Percentiles rank a stretch among this genome's conserved stretches.
Conservation (phyloP, 2,113 vertebrate genomes). For the Syngnathoides biaculeatus region DNA sequence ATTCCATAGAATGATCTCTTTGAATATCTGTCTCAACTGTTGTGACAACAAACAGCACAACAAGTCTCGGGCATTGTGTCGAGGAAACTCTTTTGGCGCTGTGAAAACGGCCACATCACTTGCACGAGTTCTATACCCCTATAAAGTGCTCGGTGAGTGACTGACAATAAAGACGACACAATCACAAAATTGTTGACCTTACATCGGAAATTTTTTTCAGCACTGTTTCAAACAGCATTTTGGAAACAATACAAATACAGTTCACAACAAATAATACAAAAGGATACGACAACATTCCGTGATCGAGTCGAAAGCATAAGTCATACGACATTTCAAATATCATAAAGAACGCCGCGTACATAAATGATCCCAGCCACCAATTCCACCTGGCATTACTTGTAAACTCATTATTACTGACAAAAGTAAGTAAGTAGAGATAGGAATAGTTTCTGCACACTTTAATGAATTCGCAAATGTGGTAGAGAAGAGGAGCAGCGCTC, state of each 20-base stretch:
- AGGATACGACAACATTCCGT: constrained; percentile 25
- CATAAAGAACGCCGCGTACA: constrained; percentile 26
- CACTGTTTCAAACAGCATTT: constrained; percentile 56
- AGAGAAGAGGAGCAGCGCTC: constrained; percentile 14
- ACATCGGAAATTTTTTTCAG: constrained; percentile 43
- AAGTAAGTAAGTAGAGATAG: constrained; percentile 17
- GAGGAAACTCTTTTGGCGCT: no score
- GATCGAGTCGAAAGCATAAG: constrained; percentile 14
- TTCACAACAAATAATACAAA: constrained; percentile 29
- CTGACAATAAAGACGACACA: background rate
- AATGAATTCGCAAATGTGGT: constrained; percentile 20
- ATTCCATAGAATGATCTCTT: no score
- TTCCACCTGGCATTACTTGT: constrained; percentile 26
- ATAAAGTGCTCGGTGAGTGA: background rate
- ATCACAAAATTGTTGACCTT: background rate
- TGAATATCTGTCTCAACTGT: no score
- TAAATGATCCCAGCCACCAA: constrained; percentile 5
- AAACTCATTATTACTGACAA: constrained; percentile 30
- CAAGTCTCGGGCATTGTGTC: no score
- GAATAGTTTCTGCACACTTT: constrained; percentile 19
- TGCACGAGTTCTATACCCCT: no score
- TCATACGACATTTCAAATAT: constrained; percentile 8
- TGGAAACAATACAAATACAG: constrained; percentile 48
- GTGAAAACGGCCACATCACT: no score
- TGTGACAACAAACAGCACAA: no score